Percentiles rank a stretch among this genome's conserved stretches.
Evolutionary conservation across 2,797 vertebrate genomes (phyloP).

Genomic region (Onychomys arenicola): DNA sequence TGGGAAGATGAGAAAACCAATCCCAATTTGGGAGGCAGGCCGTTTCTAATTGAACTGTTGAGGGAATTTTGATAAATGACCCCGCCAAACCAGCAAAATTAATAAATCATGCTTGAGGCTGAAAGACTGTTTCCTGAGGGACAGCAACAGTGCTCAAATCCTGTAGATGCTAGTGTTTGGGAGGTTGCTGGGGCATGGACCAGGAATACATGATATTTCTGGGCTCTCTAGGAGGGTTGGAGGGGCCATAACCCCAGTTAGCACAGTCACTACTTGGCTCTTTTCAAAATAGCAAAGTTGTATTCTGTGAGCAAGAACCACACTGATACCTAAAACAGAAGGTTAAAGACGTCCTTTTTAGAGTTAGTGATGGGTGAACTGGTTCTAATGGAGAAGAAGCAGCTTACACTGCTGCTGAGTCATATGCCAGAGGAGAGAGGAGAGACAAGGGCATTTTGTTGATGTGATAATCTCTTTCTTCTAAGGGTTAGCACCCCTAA

Average conservation of each 20-base stretch:
- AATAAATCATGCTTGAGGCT: slow-evolving; percentile 75
- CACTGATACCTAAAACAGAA: background rate
- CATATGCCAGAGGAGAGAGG: background rate
- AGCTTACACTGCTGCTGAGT: background rate
- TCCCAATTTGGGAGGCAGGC: slow-evolving; percentile 77
- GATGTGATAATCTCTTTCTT: background rate
- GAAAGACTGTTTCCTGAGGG: slow-evolving; percentile 67
- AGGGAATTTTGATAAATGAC: slow-evolving; percentile 82
- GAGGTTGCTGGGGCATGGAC: background rate
- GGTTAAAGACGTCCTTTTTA: slow-evolving; percentile 44
- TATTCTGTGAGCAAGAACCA: background rate
- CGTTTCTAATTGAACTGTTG: slow-evolving; percentile 80
- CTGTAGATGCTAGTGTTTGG: background rate
- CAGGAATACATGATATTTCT: background rate
- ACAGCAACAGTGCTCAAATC: background rate
- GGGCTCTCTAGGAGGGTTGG: background rate
- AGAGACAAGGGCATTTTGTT: background rate
- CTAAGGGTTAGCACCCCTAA: background rate
- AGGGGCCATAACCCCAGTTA: background rate
- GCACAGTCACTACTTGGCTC: background rate
- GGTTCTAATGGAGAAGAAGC: background rate
- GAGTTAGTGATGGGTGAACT: slow-evolving; percentile 31
- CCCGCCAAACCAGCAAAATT: slow-evolving; percentile 59
- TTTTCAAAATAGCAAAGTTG: slow-evolving; percentile 22
- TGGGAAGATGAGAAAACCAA: slow-evolving; percentile 77